Evolutionary conservation across 2,113 vertebrate genomes (phyloP).

Genomic region (Vombatus ursinus): DNA sequence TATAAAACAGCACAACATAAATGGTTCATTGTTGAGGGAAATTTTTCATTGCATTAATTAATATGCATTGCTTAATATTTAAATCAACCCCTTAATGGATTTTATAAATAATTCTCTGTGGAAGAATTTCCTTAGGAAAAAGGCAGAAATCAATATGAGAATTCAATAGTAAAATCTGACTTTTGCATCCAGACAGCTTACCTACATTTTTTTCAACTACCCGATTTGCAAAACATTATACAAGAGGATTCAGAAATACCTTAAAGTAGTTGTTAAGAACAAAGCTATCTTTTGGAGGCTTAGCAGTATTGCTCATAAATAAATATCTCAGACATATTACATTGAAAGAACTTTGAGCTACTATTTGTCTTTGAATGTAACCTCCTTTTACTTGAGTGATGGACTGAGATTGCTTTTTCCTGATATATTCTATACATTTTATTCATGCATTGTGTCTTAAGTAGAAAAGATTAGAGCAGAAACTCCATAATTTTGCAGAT

Average conservation of each 20-base stretch:
- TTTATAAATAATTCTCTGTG: slow-evolving; percentile 1
- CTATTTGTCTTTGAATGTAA: slow-evolving; percentile 54
- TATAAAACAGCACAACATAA: neutral
- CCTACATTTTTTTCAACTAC: neutral
- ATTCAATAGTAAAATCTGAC: neutral
- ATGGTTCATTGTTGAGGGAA: neutral
- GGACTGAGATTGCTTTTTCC: neutral
- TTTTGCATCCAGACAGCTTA: neutral
- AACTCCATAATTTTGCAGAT: slow-evolving; percentile 50
- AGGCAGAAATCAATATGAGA: neutral
- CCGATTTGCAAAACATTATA: neutral
- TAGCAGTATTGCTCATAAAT: neutral
- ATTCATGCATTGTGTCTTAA: slow-evolving; percentile 36
- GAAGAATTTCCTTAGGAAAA: neutral
- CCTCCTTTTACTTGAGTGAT: slow-evolving; percentile 16
- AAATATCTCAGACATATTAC: neutral
- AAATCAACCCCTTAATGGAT: neutral
- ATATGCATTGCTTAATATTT: neutral
- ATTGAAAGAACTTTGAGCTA: neutral
- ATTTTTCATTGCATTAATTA: neutral
- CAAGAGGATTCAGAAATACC: neutral
- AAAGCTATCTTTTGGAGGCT: neutral
- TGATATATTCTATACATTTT: slow-evolving; percentile 10
- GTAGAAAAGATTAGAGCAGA: slow-evolving; percentile 33
- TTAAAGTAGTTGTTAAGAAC: neutral